Conservation (phyloP, 2,113 vertebrate genomes). For the Lophotis ruficrista region DNA sequence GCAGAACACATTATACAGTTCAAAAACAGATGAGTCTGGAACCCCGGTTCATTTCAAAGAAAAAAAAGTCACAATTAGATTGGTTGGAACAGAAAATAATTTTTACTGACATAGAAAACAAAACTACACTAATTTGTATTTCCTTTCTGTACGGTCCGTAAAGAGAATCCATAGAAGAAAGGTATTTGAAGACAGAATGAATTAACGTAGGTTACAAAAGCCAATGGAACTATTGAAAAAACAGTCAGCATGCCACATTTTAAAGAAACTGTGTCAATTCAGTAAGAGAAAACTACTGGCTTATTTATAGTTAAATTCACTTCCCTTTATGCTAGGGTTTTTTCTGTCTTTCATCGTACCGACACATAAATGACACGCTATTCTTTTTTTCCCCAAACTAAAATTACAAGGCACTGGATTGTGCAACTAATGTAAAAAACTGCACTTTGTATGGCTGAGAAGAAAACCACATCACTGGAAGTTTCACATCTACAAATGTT, state of each 20-base stretch:
- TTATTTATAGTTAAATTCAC: not conserved
- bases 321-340: not conserved
- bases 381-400: not conserved
- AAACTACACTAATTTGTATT: not conserved
- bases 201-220: not conserved
- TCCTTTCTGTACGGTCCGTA: not conserved
- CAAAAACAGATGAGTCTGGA: not conserved
- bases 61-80: not conserved
- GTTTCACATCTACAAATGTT: not conserved
- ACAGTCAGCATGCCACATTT: not conserved
- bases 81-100: not conserved
- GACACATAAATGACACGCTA: not conserved
- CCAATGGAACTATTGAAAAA: conserved; percentile 6
- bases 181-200: not conserved
- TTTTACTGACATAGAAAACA: not conserved
- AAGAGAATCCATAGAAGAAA: not conserved
- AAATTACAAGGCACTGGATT: not conserved
- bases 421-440: not conserved
- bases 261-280: not conserved
- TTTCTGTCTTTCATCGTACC: not conserved
- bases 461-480: not conserved
- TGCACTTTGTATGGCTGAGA: not conserved
- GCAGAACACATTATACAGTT: not conserved
- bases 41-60: not conserved
- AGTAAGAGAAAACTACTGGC: not conserved